A percentile compares a stretch with the other conserved stretches of the same genome.
Evolutionary conservation across 1,140 invertebrate species (phyloP).

Genomic region (Phocides pigmalion): DNA sequence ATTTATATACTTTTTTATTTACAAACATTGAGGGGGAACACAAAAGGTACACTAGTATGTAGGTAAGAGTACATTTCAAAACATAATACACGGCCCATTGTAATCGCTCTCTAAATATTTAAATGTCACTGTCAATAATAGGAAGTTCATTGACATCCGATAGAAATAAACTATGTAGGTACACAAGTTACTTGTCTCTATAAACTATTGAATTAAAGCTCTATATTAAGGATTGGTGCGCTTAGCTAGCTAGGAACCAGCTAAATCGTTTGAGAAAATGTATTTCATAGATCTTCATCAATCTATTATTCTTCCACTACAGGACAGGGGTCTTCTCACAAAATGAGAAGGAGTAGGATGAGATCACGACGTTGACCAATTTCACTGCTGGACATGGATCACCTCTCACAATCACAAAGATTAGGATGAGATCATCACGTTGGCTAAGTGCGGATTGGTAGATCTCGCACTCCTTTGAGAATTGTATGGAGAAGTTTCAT

Average conservation of each 20-base stretch:
- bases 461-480: too few relatives aligned
- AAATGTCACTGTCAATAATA: constrained; percentile 31
- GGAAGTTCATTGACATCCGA: constrained; percentile 27
- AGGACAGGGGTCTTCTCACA: too few relatives aligned
- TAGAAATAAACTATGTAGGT: constrained; percentile 9
- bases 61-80: constrained; percentile 26
- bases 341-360: too few relatives aligned
- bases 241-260: not conserved
- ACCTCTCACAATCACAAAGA: too few relatives aligned
- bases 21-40: constrained; percentile 21
- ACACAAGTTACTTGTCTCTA: not conserved
- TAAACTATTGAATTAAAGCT: constrained; percentile 10
- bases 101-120: constrained; percentile 32
- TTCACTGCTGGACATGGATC: too few relatives aligned
- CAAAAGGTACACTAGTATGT: constrained; percentile 14
- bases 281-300: too few relatives aligned
- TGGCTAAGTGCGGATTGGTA: too few relatives aligned
- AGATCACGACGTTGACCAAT: too few relatives aligned
- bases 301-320: too few relatives aligned
- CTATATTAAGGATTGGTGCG: not conserved
- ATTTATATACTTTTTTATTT: constrained; percentile 4
- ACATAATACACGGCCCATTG: constrained; percentile 23
- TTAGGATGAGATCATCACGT: too few relatives aligned
- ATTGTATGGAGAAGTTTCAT: too few relatives aligned
- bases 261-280: too few relatives aligned